Percentiles rank a stretch among this genome's conserved stretches.
These are phyloP conservation scores for Gymnocheta viridis DNA, from an alignment of 2,888 invertebrate species.

Conservation along the genomic window DNA sequence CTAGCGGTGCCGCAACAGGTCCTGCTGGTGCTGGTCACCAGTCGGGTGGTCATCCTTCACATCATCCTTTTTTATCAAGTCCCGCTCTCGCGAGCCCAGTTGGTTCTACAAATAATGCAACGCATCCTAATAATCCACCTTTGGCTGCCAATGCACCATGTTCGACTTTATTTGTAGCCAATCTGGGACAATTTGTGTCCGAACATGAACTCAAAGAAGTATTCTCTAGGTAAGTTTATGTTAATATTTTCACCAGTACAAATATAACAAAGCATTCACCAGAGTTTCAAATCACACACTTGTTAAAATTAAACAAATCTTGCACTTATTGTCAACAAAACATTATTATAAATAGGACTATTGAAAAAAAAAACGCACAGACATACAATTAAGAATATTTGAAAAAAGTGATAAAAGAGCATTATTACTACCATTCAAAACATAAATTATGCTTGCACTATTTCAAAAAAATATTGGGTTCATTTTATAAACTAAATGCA, in stretches of 20 bases:
- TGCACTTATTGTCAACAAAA: constrained; percentile 61
- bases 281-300: constrained; percentile 13
- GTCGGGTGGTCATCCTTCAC: constrained; percentile 82
- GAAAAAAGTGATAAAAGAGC: constrained; percentile 30
- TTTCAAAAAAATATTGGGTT: neutral
- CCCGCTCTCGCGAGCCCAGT: constrained; percentile 94
- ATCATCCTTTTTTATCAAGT: constrained; percentile 96
- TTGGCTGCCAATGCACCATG: constrained; percentile 91
- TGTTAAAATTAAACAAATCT: constrained; percentile 35
- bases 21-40: constrained; percentile 71
- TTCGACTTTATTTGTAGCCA: constrained; percentile 99
- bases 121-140: constrained; percentile 82
- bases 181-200: constrained; percentile 97
- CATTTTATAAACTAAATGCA: neutral
- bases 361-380: neutral
- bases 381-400: neutral
- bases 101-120: constrained; percentile 85
- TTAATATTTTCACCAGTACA: neutral
- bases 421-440: too few species aligned
- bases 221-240: constrained; percentile 93
- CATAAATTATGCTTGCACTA: neutral
- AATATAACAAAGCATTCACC: neutral
- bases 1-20: constrained; percentile 82
- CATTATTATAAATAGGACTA: constrained; percentile 8
- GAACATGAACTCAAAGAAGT: constrained; percentile 99